phyloP scores from a whole-genome alignment of 1,140 invertebrate species.

The Drosophila novamexicana region DNA sequence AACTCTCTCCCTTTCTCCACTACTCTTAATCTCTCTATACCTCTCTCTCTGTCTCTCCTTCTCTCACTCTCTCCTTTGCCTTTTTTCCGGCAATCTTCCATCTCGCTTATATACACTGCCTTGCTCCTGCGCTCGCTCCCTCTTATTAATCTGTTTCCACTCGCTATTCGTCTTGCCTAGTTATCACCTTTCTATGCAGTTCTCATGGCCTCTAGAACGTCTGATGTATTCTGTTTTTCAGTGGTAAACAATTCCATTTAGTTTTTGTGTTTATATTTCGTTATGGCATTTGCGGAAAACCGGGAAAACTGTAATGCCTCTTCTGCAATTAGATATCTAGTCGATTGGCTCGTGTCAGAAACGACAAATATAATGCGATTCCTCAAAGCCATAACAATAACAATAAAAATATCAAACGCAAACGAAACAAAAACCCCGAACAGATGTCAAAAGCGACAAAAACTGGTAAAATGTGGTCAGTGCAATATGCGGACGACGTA shows the following conservation, averaged over 20 bases:
- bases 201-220: background rate
- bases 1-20: too few species aligned
- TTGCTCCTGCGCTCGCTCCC: too few species aligned
- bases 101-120: too few species aligned
- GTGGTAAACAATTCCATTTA: background rate
- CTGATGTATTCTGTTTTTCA: background rate
- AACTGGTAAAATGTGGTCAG: constrained; percentile 49
- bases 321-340: constrained; percentile 31
- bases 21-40: too few species aligned
- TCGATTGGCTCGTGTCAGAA: constrained; percentile 26
- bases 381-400: constrained; percentile 16
- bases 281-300: background rate
- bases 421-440: constrained; percentile 7
- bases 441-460: constrained; percentile 42
- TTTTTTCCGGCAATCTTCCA: too few species aligned
- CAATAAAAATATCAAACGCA: constrained; percentile 30
- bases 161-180: too few species aligned
- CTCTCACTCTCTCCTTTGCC: too few species aligned
- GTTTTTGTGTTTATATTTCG: background rate
- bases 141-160: too few species aligned
- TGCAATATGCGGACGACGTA: constrained; percentile 46
- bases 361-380: constrained; percentile 29
- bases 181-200: background rate
- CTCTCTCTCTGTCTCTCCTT: too few species aligned
- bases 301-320: background rate